Evolutionary conservation across 2,888 invertebrate species (phyloP), one percentile per base, ranked within the genome.

Genomic region (Hypena proboscidalis): DNA sequence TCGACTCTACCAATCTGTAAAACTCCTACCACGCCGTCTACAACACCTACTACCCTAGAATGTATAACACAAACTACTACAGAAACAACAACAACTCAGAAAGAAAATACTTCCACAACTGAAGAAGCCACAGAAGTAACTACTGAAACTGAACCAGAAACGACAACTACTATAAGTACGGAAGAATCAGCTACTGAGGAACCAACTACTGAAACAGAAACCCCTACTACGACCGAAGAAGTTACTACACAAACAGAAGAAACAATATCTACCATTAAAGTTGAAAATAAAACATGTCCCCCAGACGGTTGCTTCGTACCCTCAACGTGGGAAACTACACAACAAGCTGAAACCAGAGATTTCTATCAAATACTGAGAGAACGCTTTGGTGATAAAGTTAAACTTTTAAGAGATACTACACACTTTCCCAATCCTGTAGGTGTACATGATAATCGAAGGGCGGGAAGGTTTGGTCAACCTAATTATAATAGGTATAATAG

Each of bases 241-340:
- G 11, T 4, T 11, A 21, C 37, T 3, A 21, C 47, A 31, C 49
- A 20, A 15, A 36, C 36, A 2, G 9, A 19, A 32, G 15, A 10
- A 31, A 9, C 26, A 30, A 19, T n/a, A n/a, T n/a, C n/a, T n/a
- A n/a, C n/a, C n/a, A n/a, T n/a, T n/a, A n/a, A n/a, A n/a, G n/a
- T 19, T n/a, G 15, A 13, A 13, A 41, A 25, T 13, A 52, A 52
- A 27, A 23, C 30, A n/a, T 50, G 41, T 13, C 77, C 71, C 58
- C 72, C 77, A 1, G 49, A 74, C 27, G 46, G 73, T 14, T 90
- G 89, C 35, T 47, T 74, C n/a, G 47, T 69, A 21, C 88, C 86
- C 1, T 31, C 38, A 0, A 79, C 80, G 1, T 90, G 90, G 90
- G 85, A 85, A 45, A 88, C 87, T 0, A 89, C 90, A n/a, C 32